Conservation (phyloP, 2,797 vertebrate species). For the Onychomys torridus region DNA sequence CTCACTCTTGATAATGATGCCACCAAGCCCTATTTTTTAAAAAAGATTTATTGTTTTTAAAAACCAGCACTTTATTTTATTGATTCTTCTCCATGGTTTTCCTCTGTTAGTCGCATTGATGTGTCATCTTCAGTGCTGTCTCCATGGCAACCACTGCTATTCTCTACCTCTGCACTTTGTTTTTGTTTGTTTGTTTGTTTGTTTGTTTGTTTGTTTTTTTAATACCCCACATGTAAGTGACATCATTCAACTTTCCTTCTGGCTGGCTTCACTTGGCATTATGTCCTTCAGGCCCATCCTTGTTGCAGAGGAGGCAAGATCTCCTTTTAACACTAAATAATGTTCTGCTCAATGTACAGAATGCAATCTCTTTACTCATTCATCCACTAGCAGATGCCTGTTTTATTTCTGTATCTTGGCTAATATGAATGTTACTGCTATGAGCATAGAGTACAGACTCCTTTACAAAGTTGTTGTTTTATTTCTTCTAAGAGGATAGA, state of each 20-base stretch:
- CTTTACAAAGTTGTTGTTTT: not conserved
- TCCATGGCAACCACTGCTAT: not conserved
- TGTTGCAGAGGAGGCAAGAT: not conserved
- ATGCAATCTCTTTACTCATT: not conserved
- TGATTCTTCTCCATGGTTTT: not conserved
- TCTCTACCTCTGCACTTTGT: not conserved
- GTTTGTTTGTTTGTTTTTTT: too few species aligned
- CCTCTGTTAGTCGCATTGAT: not conserved
- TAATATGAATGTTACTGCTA: not conserved
- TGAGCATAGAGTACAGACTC: not conserved
- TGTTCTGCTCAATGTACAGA: not conserved
- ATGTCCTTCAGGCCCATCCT: not conserved
- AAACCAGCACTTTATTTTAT: not conserved
- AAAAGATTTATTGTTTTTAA: not conserved
- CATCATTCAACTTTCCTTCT: not conserved
- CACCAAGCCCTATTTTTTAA: not conserved
- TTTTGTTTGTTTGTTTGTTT: too few species aligned
- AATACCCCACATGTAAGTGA: not conserved
- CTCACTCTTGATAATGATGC: not conserved
- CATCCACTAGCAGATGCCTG: too few species aligned
- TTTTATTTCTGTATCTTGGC: not conserved
- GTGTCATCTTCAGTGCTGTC: not conserved
- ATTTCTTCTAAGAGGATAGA: not conserved
- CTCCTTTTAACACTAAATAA: not conserved
- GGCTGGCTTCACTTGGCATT: not conserved